phyloP scores from a whole-genome alignment of 2,888 invertebrate genomes.

The Lutraria lutraria region DNA sequence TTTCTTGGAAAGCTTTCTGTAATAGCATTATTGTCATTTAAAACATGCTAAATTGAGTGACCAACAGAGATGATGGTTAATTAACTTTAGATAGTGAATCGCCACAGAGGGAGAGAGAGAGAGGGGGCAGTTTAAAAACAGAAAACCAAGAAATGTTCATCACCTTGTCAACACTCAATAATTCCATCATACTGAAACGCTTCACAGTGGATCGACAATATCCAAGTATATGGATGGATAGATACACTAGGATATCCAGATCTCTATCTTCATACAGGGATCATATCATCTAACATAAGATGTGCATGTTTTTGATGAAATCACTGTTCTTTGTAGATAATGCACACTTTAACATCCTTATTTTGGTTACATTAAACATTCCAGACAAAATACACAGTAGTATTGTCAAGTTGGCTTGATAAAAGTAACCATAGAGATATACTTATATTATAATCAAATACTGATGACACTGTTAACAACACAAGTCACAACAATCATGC shows the following conservation, averaged over 20 bases:
- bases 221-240: background rate
- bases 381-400: background rate
- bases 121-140: background rate
- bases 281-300: background rate
- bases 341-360: background rate
- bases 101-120: background rate
- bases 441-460: background rate
- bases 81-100: too few species aligned
- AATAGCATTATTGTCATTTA: too few species aligned
- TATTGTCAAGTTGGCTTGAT: background rate
- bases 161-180: conserved; percentile 65
- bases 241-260: background rate
- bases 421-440: background rate
- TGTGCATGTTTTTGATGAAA: background rate
- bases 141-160: background rate
- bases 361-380: background rate
- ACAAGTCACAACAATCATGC: too few species aligned
- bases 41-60: too few species aligned
- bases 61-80: too few species aligned
- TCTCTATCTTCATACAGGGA: conserved; percentile 7
- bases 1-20: too few species aligned
- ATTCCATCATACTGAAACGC: conserved; percentile 59
- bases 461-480: background rate
- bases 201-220: background rate
- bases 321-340: background rate